Percentiles rank a stretch among this genome's conserved stretches.
Evolutionary conservation across 2,113 vertebrate genomes (phyloP).

Genomic region (Plestiodon gilberti): DNA sequence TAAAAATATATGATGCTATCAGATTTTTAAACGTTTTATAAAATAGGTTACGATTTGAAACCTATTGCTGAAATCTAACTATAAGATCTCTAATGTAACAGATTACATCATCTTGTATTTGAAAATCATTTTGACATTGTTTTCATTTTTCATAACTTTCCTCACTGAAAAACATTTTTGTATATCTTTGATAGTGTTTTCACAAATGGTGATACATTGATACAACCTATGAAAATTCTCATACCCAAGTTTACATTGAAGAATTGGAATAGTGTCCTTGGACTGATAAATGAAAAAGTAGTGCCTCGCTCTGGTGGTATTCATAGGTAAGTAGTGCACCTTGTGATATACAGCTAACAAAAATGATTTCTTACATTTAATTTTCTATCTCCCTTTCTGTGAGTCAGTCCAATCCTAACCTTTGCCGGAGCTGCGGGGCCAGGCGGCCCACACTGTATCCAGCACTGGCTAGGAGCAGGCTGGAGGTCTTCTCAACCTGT

Average conservation of each 20-base stretch:
- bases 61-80: background rate
- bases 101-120: background rate
- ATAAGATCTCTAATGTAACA: background rate
- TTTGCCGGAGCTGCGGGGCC: too few species aligned
- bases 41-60: slow-evolving; percentile 8
- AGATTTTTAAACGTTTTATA: slow-evolving; percentile 3
- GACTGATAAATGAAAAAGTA: slow-evolving; percentile 75
- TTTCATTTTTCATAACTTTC: background rate
- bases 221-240: slow-evolving; percentile 71
- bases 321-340: slow-evolving; percentile 67
- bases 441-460: too few species aligned
- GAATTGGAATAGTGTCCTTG: slow-evolving; percentile 77
- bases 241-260: slow-evolving; percentile 76
- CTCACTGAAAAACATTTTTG: slow-evolving; percentile 25
- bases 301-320: slow-evolving; percentile 72
- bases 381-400: too few species aligned
- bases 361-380: background rate
- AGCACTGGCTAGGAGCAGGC: too few species aligned
- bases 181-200: slow-evolving; percentile 73
- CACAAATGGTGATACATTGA: slow-evolving; percentile 75
- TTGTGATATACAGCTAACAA: background rate
- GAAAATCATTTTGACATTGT: background rate
- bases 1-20: background rate
- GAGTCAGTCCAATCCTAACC: too few species aligned
- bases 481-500: too few species aligned